phyloP scores from a whole-genome alignment of 2,113 vertebrate genomes.

The Neogobius melanostomus region DNA sequence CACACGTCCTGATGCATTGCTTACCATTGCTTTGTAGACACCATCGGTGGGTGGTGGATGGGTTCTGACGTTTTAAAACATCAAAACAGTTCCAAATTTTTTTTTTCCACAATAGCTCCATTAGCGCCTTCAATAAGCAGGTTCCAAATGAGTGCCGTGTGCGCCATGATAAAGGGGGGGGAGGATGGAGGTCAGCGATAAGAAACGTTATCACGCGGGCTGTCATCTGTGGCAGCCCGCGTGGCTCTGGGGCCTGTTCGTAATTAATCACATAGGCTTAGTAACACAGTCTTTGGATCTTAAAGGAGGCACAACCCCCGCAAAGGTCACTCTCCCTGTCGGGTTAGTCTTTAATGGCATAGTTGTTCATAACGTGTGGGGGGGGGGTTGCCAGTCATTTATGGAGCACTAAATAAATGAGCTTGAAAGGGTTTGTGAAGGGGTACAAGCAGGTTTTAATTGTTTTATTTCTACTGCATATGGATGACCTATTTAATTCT shows the following conservation, averaged over 20 bases:
- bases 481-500: too few relatives aligned
- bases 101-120: constrained; percentile 11
- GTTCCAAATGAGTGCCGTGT: constrained; percentile 27
- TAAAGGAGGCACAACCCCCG: constrained; percentile 31
- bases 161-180: constrained; percentile 26
- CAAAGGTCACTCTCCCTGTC: constrained; percentile 55
- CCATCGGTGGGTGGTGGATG: neutral
- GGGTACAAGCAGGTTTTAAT: too few relatives aligned
- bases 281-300: constrained; percentile 50
- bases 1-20: neutral
- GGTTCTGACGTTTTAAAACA: neutral
- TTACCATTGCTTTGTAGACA: neutral
- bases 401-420: constrained; percentile 23
- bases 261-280: constrained; percentile 64
- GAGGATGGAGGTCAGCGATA: constrained; percentile 51
- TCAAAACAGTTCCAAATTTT: neutral
- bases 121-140: constrained; percentile 21
- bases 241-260: constrained; percentile 40
- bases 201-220: constrained; percentile 54
- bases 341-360: constrained; percentile 34
- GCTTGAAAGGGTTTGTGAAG: too few relatives aligned
- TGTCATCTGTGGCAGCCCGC: constrained; percentile 54
- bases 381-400: neutral
- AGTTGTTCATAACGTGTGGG: constrained; percentile 24
- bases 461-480: too few relatives aligned